Evolutionary conservation across 2,113 vertebrate genomes (phyloP).

Genomic region (Poeciliopsis retropinna): DNA sequence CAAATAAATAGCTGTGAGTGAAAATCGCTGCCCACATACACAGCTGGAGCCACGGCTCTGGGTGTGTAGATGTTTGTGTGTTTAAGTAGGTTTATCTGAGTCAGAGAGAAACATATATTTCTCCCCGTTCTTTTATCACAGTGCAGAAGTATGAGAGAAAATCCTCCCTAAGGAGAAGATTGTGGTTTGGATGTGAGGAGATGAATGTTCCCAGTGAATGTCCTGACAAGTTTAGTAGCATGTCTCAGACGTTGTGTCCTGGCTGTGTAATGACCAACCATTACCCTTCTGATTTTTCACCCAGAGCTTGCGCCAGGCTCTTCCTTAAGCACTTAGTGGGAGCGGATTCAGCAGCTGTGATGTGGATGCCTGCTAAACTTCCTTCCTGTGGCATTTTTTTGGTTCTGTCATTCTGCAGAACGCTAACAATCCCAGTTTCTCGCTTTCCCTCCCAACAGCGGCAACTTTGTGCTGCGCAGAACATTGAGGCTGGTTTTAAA

Average conservation of each 20-base stretch:
- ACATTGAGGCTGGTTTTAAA: neutral
- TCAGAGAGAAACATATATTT: neutral
- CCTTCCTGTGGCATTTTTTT: constrained; percentile 32
- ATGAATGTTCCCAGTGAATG: constrained; percentile 6
- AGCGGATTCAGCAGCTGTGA: constrained; percentile 31
- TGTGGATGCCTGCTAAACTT: constrained; percentile 29
- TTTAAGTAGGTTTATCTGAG: neutral
- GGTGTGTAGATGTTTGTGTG: neutral
- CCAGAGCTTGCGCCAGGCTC: constrained; percentile 1
- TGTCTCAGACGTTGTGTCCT: constrained; percentile 15
- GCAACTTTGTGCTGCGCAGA: neutral
- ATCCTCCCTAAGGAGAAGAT: constrained; percentile 3
- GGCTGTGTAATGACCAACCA: constrained; percentile 33
- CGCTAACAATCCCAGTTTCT: constrained; percentile 30
- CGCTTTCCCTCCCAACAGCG: neutral
- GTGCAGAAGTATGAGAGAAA: constrained; percentile 7
- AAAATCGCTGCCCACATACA: constrained; percentile 30
- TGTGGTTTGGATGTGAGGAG: constrained; percentile 3
- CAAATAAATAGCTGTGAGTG: constrained; percentile 64
- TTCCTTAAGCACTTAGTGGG: constrained; percentile 18
- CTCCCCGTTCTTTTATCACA: constrained; percentile 18
- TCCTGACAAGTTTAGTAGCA: neutral
- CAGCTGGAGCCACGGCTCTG: constrained; percentile 24
- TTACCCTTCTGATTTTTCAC: constrained; percentile 18
- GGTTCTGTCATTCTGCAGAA: constrained; percentile 14